Conservation (phyloP, 2,797 vertebrate species). For the Danio choprae region DNA sequence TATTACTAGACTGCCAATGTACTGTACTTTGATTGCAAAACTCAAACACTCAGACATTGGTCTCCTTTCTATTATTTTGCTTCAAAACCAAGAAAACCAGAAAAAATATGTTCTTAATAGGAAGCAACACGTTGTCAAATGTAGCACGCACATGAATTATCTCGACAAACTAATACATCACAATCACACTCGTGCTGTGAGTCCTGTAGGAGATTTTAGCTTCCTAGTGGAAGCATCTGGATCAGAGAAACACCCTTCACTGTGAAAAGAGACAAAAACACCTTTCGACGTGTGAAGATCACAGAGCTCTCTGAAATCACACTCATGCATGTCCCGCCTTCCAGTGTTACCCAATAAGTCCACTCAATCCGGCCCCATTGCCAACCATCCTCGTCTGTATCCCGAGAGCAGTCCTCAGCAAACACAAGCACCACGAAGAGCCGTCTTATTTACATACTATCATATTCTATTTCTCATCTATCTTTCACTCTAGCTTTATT, state of each 20-base stretch:
- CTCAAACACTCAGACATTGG: not conserved
- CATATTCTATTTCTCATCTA: slow-evolving; percentile 26
- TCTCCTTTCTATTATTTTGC: not conserved
- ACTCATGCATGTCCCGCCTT: not conserved
- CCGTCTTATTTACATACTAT: slow-evolving; percentile 20
- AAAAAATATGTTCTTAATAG: not conserved
- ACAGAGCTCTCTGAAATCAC: slow-evolving; percentile 27
- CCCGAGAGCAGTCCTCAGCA: slow-evolving; percentile 18
- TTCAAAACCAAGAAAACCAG: not conserved
- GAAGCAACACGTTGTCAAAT: not conserved
- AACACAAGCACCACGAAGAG: slow-evolving; percentile 3
- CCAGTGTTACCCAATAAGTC: slow-evolving; percentile 11
- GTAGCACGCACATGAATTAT: not conserved
- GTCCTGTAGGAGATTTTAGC: slow-evolving; percentile 5
- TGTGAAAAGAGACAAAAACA: slow-evolving; percentile 29
- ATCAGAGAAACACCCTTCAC: slow-evolving; percentile 44
- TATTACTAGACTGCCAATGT: not conserved
- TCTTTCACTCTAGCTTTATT: slow-evolving; percentile 26
- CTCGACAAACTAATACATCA: not conserved
- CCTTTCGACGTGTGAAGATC: slow-evolving; percentile 43
- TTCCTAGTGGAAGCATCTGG: slow-evolving; percentile 46
- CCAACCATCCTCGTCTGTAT: not conserved
- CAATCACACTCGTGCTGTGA: slow-evolving; percentile 14
- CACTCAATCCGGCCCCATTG: not conserved
- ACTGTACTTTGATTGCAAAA: not conserved